Percentiles rank a stretch among this genome's conserved stretches.
Conservation (phyloP, 2,797 vertebrate species). For the Tolypeutes matacus region DNA sequence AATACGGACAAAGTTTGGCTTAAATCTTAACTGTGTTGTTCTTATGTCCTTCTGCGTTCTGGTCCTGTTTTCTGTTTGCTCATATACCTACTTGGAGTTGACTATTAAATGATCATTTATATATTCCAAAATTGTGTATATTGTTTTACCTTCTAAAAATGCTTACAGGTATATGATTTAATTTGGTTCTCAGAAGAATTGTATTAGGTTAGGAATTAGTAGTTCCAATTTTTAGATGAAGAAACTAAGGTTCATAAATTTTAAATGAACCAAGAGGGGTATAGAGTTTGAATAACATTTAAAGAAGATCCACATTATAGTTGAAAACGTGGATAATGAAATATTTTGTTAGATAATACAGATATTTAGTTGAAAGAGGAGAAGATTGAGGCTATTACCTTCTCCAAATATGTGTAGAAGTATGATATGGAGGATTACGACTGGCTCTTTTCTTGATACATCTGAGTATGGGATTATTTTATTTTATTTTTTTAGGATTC, state of each 20-base stretch:
- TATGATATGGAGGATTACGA: not conserved
- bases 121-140: not conserved
- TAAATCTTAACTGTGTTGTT: not conserved
- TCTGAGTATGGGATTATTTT: slow-evolving; percentile 46
- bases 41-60: not conserved
- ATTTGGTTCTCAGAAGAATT: slow-evolving; percentile 29
- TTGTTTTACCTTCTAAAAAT: slow-evolving; percentile 34
- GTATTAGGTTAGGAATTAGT: not conserved
- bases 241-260: slow-evolving; percentile 49
- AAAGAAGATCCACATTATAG: not conserved
- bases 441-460: slow-evolving; percentile 9
- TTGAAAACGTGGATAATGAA: slow-evolving; percentile 63
- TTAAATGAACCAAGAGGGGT: slow-evolving; percentile 9
- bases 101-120: not conserved
- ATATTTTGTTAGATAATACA: slow-evolving; percentile 17
- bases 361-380: slow-evolving; percentile 58
- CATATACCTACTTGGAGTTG: not conserved
- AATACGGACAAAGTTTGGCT: not conserved
- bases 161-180: slow-evolving; percentile 17
- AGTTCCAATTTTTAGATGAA: not conserved
- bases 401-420: not conserved
- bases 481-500: slow-evolving; percentile 53
- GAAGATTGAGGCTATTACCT: not conserved
- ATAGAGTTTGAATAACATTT: slow-evolving; percentile 35
- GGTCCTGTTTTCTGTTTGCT: not conserved